These are phyloP conservation scores for Nipponacmea schrenckii DNA, from an alignment of 2,888 invertebrate species.

Conservation along the genomic window DNA sequence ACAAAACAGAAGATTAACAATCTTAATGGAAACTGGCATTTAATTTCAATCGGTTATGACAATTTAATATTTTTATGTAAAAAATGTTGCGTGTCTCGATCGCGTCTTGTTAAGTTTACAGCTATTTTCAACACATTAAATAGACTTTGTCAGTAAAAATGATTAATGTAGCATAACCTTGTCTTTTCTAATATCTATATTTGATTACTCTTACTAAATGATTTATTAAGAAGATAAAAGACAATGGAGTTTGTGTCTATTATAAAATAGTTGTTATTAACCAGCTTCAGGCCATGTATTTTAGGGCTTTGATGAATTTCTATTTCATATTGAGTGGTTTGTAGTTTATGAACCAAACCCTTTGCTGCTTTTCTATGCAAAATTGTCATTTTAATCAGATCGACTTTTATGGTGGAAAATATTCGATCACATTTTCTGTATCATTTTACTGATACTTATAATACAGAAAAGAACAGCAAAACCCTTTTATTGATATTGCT, in stretches of 20 bases:
- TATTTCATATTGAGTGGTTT: no score
- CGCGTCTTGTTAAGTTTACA: not conserved
- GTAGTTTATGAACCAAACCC: no score
- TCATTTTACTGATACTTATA: no score
- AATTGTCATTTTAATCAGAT: no score
- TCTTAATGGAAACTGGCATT: not conserved
- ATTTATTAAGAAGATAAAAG: slow-evolving; percentile 5
- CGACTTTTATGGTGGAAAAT: no score
- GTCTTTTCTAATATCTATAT: slow-evolving; percentile 9
- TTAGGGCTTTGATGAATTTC: not conserved
- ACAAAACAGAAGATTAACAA: not conserved
- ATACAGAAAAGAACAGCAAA: no score
- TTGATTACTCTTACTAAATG: not conserved
- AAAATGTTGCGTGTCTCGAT: not conserved
- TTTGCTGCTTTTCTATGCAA: no score
- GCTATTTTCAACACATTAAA: slow-evolving; percentile 1
- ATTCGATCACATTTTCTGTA: no score
- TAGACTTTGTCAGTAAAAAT: slow-evolving; percentile 1
- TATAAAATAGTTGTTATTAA: not conserved
- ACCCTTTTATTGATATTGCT: no score
- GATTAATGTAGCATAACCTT: not conserved
- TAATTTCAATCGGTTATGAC: not conserved
- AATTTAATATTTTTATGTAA: not conserved
- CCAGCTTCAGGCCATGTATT: slow-evolving; percentile 11
- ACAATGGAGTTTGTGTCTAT: not conserved